Percentiles rank a stretch among this genome's conserved stretches.
Evolutionary conservation across 2,888 invertebrate genomes (phyloP).

Genomic region (Bugula neritina): DNA sequence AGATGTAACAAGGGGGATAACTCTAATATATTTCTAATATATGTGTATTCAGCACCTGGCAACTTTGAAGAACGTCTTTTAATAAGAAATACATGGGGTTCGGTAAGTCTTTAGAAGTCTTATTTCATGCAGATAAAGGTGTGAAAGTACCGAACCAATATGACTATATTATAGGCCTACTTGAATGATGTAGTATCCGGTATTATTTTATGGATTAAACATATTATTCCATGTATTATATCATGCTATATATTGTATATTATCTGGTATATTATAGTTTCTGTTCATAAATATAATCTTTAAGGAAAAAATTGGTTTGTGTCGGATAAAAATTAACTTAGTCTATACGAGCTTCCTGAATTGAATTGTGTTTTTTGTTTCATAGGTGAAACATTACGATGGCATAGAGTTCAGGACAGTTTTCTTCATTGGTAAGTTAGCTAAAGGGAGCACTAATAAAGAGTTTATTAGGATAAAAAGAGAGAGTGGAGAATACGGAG

Average conservation of each 20-base stretch:
- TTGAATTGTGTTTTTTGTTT: not conserved
- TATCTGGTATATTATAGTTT: too few species aligned
- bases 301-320: too few species aligned
- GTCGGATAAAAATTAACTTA: too few species aligned
- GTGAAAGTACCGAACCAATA: too few species aligned
- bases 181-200: too few species aligned
- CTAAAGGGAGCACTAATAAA: not conserved
- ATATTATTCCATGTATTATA: too few species aligned
- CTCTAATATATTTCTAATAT: conserved; percentile 1
- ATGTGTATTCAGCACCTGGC: conserved; percentile 25
- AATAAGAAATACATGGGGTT: conserved; percentile 14
- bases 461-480: not conserved
- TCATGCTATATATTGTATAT: too few species aligned
- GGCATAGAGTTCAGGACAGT: not conserved
- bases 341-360: too few species aligned
- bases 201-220: too few species aligned
- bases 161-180: too few species aligned
- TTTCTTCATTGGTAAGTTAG: conserved; percentile 2
- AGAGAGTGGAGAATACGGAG: conserved; percentile 5
- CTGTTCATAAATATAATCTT: too few species aligned
- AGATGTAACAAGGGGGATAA: conserved; percentile 4
- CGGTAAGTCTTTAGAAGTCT: too few species aligned
- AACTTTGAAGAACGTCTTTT: not conserved
- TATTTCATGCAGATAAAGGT: not conserved
- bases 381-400: not conserved